phyloP scores from a whole-genome alignment of 1,140 invertebrate genomes.

The Lanistes nyassanus region DNA sequence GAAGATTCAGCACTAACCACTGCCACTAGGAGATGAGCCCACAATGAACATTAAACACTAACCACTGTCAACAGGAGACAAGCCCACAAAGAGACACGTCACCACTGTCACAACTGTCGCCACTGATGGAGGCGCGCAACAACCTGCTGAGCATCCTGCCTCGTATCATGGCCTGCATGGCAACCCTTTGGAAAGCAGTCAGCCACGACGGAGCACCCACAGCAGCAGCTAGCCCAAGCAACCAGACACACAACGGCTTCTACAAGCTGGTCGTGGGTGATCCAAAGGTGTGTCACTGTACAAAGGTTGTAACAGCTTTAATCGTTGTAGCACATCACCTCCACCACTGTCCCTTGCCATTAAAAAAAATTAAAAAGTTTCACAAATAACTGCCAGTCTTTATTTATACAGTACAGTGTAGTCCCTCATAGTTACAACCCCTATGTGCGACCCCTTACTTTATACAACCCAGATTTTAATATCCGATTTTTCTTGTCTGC shows the following conservation, averaged over 20 bases:
- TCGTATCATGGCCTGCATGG: conserved; percentile 82
- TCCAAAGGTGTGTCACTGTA: conserved; percentile 62
- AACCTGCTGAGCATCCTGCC: conserved; percentile 83
- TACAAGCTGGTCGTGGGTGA: conserved; percentile 62
- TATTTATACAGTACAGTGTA: no score
- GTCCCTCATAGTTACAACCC: no score
- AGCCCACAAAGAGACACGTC: conserved; percentile 57
- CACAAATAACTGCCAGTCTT: no score
- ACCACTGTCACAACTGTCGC: conserved; percentile 40
- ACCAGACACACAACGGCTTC: conserved; percentile 11
- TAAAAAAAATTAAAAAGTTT: no score
- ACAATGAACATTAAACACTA: conserved; percentile 43
- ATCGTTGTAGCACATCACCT: no score
- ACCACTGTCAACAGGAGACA: conserved; percentile 56
- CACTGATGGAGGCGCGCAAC: conserved; percentile 75
- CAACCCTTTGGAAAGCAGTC: conserved; percentile 83
- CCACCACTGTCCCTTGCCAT: no score
- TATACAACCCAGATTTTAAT: no score
- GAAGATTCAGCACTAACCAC: no score
- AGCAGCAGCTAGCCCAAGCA: background rate
- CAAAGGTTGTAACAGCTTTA: no score
- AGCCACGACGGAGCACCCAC: conserved; percentile 24
- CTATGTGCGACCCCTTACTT: no score
- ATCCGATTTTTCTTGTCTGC: no score
- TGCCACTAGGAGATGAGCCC: conserved; percentile 48